Percentiles rank a stretch among this genome's conserved stretches.
Conservation (phyloP, 2,888 invertebrate genomes). For the Idaea biselata region DNA sequence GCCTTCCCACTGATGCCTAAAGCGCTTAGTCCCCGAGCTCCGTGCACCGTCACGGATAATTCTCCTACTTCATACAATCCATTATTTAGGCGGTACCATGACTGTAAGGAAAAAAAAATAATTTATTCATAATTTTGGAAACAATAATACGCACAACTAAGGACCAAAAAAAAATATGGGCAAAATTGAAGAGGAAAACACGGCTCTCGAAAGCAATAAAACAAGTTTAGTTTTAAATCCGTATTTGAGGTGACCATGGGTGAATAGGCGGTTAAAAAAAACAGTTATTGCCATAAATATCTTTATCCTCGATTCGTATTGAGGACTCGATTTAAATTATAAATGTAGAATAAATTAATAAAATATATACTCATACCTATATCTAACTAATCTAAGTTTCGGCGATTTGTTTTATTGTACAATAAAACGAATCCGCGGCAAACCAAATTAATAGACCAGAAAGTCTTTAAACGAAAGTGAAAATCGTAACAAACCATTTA, state of each 20-base stretch:
- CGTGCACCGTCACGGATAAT: conserved; percentile 62
- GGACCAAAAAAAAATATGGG: neutral
- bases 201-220: neutral
- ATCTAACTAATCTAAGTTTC: no score
- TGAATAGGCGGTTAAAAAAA: neutral
- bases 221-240: neutral
- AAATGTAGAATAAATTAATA: neutral
- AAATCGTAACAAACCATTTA: no score
- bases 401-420: no score
- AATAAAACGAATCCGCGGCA: no score
- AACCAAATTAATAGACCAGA: no score
- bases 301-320: neutral
- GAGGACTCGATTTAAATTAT: neutral
- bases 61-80: conserved; percentile 66
- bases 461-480: no score
- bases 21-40: conserved; percentile 58
- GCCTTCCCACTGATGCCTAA: conserved; percentile 59
- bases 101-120: conserved; percentile 37
- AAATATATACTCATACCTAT: no score
- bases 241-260: neutral
- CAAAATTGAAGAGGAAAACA: neutral
- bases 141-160: neutral
- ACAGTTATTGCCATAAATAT: neutral
- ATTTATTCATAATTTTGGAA: neutral
- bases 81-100: conserved; percentile 64